phyloP scores from a whole-genome alignment of 2,888 invertebrate genomes.

The Erebia epiphron region DNA sequence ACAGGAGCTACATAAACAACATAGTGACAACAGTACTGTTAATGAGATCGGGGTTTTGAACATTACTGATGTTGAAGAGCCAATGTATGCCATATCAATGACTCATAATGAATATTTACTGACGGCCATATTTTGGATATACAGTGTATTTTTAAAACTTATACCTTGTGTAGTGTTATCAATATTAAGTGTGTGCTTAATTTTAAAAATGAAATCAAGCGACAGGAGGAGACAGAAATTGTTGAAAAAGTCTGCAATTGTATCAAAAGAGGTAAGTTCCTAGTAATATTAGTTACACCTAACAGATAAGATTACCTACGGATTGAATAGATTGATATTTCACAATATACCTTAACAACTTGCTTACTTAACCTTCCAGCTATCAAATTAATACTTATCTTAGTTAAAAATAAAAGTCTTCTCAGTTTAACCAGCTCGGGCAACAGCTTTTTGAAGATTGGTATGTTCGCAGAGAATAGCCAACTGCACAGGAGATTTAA shows the following conservation, averaged over 20 bases:
- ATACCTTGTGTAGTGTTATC: slow-evolving; percentile 95
- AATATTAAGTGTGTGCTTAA: slow-evolving; percentile 89
- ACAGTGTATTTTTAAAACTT: slow-evolving; percentile 95
- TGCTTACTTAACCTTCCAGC: no score
- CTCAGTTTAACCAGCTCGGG: no score
- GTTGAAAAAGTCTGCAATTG: slow-evolving; percentile 74
- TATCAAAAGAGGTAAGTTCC: slow-evolving; percentile 65
- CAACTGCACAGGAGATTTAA: no score
- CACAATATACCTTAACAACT: no score
- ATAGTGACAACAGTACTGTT: slow-evolving; percentile 51
- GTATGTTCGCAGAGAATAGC: no score
- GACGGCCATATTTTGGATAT: slow-evolving; percentile 93
- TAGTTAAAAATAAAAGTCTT: no score
- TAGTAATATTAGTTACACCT: no score
- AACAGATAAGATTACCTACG: no score
- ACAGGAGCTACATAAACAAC: slow-evolving; percentile 60
- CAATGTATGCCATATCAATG: slow-evolving; percentile 86
- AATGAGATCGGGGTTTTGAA: slow-evolving; percentile 54
- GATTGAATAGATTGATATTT: neutral
- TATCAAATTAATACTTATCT: no score
- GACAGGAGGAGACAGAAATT: slow-evolving; percentile 90
- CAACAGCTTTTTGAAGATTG: no score
- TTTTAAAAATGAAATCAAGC: slow-evolving; percentile 90
- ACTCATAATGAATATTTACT: slow-evolving; percentile 85
- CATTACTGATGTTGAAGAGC: slow-evolving; percentile 60